A percentile compares a stretch with the other conserved stretches of the same genome.
phyloP scores from a whole-genome alignment of 2,797 vertebrate species.

The Eulemur coronatus region DNA sequence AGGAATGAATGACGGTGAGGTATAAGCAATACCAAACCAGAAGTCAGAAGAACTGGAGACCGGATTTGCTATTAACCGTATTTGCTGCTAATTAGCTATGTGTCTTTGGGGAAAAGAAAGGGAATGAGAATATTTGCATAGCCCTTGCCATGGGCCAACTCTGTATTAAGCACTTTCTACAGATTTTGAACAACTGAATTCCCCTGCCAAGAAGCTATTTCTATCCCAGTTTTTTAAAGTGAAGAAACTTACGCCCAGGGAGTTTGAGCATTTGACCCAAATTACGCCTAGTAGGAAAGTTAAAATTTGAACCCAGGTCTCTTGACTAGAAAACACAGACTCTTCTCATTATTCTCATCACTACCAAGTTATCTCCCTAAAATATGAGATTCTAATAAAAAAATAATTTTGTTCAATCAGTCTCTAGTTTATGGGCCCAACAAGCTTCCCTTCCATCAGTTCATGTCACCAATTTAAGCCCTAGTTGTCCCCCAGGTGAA shows the following conservation, averaged over 20 bases:
- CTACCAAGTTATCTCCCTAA: background rate
- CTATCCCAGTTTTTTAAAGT: background rate
- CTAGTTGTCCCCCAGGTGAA: background rate
- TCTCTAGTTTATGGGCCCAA: background rate
- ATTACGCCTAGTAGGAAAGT: background rate
- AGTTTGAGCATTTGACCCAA: background rate
- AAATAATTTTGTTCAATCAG: background rate
- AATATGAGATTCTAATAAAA: background rate
- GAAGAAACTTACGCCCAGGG: background rate
- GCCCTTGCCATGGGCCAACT: background rate
- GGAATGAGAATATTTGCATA: background rate
- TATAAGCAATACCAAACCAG: background rate
- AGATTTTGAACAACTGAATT: background rate
- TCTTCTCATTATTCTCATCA: slow-evolving; percentile 31
- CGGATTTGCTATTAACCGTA: background rate
- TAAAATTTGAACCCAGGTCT: background rate
- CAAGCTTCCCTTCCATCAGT: background rate
- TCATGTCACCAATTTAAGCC: background rate
- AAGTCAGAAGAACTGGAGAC: background rate
- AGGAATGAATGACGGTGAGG: background rate
- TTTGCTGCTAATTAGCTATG: background rate
- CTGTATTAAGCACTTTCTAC: background rate
- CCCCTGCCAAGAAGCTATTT: background rate
- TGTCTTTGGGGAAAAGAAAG: background rate
- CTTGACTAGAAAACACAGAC: background rate